Base-by-base conservation (phyloP, 2,113 vertebrate species). In the Onychorhynchus coronatus region DNA sequence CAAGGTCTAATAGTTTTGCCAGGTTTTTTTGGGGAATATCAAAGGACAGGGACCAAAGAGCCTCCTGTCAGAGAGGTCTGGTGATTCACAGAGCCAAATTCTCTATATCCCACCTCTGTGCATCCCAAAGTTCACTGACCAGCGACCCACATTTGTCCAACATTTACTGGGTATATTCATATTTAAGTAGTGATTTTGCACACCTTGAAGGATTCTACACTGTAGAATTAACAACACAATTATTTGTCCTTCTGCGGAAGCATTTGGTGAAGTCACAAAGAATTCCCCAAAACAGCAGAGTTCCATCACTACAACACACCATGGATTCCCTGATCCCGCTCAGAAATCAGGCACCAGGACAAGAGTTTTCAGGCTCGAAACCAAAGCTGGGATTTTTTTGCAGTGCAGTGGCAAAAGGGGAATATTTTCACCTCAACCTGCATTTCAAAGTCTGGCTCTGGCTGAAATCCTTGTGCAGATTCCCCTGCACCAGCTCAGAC, bases 201-300 rank as follows among this genome's bases (percentile, higher is more conserved):
- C 41, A 9, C 14, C 15, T 6, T 61, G 22, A 72, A 76, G n/a
- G 30, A 23, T 15, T 21, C 14, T 28, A 37, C 31, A n/a, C 21
- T n/a, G 4, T 2, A 41, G n/a, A 73, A 58, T n/a, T 9, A 23
- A 37, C 49, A 41, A 11, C 1, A 0, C 9, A 31, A 49, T 49
- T 44, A 46, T 11, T n/a, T 16, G 6, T 33, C 53, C 55, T 80
- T 65, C 47, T 21, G 15, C 11, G 5, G 55, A 41, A 66, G 63
- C 16, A 17, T 17, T 28, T 44, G 73, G 17, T 33, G 6, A 30
- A 61, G 20, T 9, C 31, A n/a, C 41, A 15, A 12, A 80, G 24
- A 61, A 65, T 35, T 74, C 46, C 49, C 35, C 8, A n/a, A 30
- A 59, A 33, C 12, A 31, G 5, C 11, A 0, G 41, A 41, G 22